Base-by-base conservation (phyloP, 2,888 invertebrate species). In the Neocrepidodera transversa region DNA sequence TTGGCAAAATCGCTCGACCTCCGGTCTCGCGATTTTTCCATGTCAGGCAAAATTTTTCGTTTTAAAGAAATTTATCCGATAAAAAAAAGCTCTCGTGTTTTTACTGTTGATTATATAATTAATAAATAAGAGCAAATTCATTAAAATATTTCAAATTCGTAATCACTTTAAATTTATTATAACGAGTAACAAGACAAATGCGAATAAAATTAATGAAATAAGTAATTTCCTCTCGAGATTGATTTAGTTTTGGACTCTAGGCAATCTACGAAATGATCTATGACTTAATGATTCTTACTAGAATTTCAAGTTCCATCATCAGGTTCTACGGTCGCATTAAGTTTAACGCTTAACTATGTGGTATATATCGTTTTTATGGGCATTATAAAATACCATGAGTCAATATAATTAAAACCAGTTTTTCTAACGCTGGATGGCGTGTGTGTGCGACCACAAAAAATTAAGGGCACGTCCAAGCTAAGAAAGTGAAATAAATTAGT, bases 331-430 rank as follows among this genome's bases (percentile, higher is more conserved):
- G 5, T 2, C 13, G 11, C 38, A 38, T 50, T 50, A 50, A 38
- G 40, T 51, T 40, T 16, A 38, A 50, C 50, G 49, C 36, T 7
- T 49, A 50, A 50, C 50, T 26, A 47, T 28, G 47, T 49, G 23
- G 23, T 23, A 3, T 6, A 6, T 30, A 38, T 36, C 11, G 36
- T 58, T 52, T 58, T 58, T 48, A 58, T 42, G 48, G 26, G 40
- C 23, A 48, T 47, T 52, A 48, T 58, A 53, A 53, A 58, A 58
- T 58, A 20, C 53, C 58, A 28, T 42, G 47, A 48, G 53, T 53
- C 48, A 58, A 58, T 58, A 48, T 48, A 59, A 54, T 54, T 54
- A 59, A 50, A 59, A 59, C 59, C 53, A 59, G 59, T 59, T 59
- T 59, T 54, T 59, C 36, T 59, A 36, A 58, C 32, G 40, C 40